phyloP scores from a whole-genome alignment of 1,140 invertebrate genomes.

The Bombyx mandarina region DNA sequence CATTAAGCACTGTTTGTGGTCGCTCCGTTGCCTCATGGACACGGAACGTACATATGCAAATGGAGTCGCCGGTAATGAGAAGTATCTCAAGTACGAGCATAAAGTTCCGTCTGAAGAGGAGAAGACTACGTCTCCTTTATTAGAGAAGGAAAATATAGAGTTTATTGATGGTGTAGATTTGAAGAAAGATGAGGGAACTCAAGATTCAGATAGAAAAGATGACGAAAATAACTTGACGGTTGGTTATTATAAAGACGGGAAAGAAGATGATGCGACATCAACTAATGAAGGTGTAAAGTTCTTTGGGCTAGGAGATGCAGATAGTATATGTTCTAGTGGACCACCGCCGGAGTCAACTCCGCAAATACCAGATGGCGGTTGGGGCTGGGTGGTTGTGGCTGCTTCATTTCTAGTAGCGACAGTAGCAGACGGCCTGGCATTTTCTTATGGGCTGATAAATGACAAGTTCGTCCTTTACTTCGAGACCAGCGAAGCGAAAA shows the following conservation, averaged over 20 bases:
- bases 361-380: constrained; percentile 80
- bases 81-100: constrained; percentile 42
- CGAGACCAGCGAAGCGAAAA: constrained; percentile 82
- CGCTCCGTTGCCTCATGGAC: constrained; percentile 43
- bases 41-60: constrained; percentile 50
- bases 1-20: constrained; percentile 27
- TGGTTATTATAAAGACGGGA: constrained; percentile 42
- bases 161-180: constrained; percentile 34
- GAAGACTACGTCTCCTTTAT: constrained; percentile 58
- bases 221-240: constrained; percentile 39
- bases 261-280: constrained; percentile 49
- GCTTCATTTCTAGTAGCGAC: constrained; percentile 89
- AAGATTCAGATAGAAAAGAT: constrained; percentile 56
- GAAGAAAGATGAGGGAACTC: constrained; percentile 49
- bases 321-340: constrained; percentile 66
- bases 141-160: constrained; percentile 40
- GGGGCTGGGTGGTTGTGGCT: constrained; percentile 92
- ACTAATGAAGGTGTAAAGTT: constrained; percentile 67
- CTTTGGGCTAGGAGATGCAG: constrained; percentile 63
- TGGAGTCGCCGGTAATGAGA: constrained; percentile 59
- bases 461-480: constrained; percentile 88
- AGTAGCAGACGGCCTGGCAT: constrained; percentile 93
- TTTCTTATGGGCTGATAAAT: constrained; percentile 92
- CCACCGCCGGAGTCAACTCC: constrained; percentile 56
- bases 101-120: constrained; percentile 65